Evolutionary conservation across 2,113 vertebrate genomes (phyloP).

Genomic region (Ailuropoda melanoleuca): DNA sequence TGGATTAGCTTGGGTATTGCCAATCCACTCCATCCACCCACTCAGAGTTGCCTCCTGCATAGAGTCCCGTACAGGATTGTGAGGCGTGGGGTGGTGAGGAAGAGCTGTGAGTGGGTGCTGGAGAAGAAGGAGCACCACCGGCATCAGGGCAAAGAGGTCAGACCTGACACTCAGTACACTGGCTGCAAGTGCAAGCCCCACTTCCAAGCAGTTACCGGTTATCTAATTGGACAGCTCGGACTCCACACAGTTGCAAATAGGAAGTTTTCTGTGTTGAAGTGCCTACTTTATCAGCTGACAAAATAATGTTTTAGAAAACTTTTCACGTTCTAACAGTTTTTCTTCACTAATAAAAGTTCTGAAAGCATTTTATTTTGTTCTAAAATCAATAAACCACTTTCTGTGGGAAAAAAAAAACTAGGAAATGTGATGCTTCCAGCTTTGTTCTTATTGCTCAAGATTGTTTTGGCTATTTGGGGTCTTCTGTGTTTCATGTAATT

Average conservation of each 20-base stretch:
- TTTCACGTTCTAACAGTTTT: neutral
- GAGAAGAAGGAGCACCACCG: neutral
- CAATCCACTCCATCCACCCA: neutral
- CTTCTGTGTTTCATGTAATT: neutral
- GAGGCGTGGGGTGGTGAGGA: neutral
- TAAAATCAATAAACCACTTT: neutral
- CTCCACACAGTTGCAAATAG: neutral
- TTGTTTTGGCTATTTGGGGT: neutral
- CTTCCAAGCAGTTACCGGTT: neutral
- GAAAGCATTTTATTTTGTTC: neutral
- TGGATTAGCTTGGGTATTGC: neutral
- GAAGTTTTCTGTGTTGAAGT: neutral
- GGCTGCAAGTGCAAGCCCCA: neutral
- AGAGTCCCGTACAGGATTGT: neutral
- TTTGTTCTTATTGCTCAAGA: neutral
- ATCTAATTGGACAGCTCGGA: neutral
- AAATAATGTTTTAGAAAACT: neutral
- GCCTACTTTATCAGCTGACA: neutral
- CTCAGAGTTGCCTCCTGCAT: neutral
- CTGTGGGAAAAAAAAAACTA: neutral
- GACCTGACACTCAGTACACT: neutral
- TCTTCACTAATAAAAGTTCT: neutral
- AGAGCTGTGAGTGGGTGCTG: neutral
- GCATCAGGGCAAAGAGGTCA: neutral
- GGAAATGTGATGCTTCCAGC: neutral